Base-by-base conservation (phyloP, 2,113 vertebrate genomes). In the Phocoena phocoena region DNA sequence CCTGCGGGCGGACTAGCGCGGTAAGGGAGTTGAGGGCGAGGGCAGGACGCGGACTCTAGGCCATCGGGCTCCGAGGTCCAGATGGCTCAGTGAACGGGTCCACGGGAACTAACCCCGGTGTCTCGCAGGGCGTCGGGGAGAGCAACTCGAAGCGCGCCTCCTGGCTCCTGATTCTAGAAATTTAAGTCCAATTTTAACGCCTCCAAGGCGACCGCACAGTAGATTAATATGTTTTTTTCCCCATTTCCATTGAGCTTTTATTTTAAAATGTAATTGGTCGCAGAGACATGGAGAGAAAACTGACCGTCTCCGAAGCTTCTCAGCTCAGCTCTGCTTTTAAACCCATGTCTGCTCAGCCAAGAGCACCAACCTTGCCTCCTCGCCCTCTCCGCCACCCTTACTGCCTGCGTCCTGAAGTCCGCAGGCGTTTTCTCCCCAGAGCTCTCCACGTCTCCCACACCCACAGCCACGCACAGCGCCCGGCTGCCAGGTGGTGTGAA, bases 231-330 rank as follows among this genome's bases (percentile, higher is more conserved):
- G 25, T 68, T 83, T 44, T 33, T 10, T 23, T 53, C 20, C 58
- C 53, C 17, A 6, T 80, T 96, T 96, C 65, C 82, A 71, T 8
- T 89, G 92, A 92, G 53, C 38, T 97, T 97, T 92, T 92, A 58
- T 97, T 97, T 96, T 93, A 55, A 97, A 96, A 92, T 21, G 33
- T 13, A 71, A 74, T 58, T 28, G 17, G 26, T 92, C 28, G 9
- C 65, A 28, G 89, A 93, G 53, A 90, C 38, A 0, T 3, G 33
- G 87, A 55, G 63, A 95, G 86, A 93, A 96, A 90, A 96, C 58
- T 21, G 73, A 90, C 23, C 1, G 2, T 8, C 89, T 91, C 68
- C 0, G 4, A 89, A 83, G 62, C 47, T 68, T 11, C 33, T 60
- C 53, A 33, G 28, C 65, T 71, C 96, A 89, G 73, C 12, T 90